These are phyloP conservation scores for Cephalopterus ornatus DNA, from an alignment of 2,113 vertebrate genomes.

Conservation along the genomic window DNA sequence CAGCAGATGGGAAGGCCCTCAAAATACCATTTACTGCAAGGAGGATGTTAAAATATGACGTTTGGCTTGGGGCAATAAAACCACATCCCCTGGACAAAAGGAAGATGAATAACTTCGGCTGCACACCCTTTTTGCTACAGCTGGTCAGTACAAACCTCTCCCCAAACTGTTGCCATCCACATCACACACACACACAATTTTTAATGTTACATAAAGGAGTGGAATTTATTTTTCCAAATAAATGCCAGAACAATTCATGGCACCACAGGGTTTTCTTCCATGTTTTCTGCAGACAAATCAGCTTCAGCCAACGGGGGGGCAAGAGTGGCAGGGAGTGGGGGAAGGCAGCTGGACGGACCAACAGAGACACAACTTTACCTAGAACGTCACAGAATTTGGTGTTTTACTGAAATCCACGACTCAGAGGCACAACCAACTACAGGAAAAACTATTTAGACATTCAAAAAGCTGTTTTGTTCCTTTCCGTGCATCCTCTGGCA, in stretches of 20 bases:
- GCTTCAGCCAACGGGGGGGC: neutral
- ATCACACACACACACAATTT: too few species aligned
- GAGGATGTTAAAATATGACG: neutral
- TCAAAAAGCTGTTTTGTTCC: neutral
- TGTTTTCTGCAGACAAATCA: neutral
- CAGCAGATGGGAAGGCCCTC: neutral
- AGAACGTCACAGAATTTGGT: neutral
- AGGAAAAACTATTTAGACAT: neutral
- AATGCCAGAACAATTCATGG: neutral
- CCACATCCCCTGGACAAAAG: neutral
- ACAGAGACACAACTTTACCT: neutral
- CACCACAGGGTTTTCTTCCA: neutral
- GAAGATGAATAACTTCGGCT: neutral
- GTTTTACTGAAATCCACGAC: neutral
- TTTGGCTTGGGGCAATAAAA: neutral
- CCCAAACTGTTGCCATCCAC: neutral
- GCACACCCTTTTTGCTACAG: neutral
- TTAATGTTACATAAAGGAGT: neutral
- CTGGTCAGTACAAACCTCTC: neutral
- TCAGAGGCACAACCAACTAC: neutral
- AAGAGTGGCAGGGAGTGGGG: neutral
- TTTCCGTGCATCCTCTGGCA: too few species aligned
- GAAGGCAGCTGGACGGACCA: neutral
- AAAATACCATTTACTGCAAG: neutral
- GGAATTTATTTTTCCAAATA: neutral